Evolutionary conservation across 2,797 vertebrate species (phyloP), one percentile per base, ranked within the genome.

Genomic region (Pteronotus mesoamericanus): DNA sequence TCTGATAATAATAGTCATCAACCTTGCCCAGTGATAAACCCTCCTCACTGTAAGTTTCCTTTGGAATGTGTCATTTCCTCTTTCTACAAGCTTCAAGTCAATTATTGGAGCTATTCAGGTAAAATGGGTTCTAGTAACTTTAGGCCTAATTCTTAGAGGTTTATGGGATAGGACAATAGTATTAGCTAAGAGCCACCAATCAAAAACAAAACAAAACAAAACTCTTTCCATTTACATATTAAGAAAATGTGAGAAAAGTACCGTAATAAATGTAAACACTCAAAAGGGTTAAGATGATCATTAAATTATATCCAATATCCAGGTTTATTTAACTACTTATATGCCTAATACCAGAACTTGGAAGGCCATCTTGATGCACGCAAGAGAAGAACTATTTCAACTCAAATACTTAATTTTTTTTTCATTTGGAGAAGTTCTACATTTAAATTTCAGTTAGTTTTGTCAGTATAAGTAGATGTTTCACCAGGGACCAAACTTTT

Each of bases 141-240:
- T 57, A 14, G 7, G 48, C 19, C 39, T 91, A 88, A 86, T 83
- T 95, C 32, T 88, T 83, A 74, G 15, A 89, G 37, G 21, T 71
- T 86, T 90, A 61, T 4, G 22, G 93, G 46, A 85, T 24, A 92
- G 74, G 83, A 95, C 95, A 94, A 90, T 32, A 66, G 32, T 64
- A 24, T 55, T 86, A 90, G 72, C 19, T 79, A 95, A 39, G 21
- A 89, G n/a, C 26, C 78, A 71, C 22, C 71, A 68, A 80, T 92
- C 64, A 42, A 55, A 89, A 94, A n/a, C n/a, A n/a, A n/a, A n/a
- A n/a, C n/a, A n/a, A 84, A n/a, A 55, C 10, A 46, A 37, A 64
- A n/a, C 9, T 89, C 0, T 71, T 71, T 84, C 53, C 39, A 72
- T 69, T 78, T 57, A 82, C 93, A 59, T 86, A 79, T 37, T 44